These are phyloP conservation scores for Apteryx owenii DNA, from an alignment of 2,113 vertebrate species.

Conservation along the genomic window DNA sequence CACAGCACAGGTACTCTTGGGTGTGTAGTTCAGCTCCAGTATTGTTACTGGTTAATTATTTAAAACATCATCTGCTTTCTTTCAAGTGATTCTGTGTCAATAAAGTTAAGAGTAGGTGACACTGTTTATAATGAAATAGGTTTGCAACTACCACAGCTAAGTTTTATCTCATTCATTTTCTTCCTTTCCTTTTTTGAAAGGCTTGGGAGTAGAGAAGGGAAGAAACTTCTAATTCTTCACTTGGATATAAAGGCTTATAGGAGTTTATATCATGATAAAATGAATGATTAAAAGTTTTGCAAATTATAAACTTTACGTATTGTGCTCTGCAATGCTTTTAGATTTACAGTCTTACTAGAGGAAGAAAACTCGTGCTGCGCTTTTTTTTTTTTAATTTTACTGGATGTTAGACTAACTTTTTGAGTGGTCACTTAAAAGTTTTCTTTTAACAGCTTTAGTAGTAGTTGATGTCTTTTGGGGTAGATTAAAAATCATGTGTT, in stretches of 20 bases:
- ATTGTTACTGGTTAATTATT: not conserved
- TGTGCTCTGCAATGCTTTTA: not conserved
- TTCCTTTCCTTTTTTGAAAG: not conserved
- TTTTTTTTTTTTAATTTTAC: not conserved
- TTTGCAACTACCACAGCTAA: too few species aligned
- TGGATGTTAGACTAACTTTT: not conserved
- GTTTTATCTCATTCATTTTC: not conserved
- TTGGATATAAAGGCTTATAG: not conserved
- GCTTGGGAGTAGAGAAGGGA: not conserved
- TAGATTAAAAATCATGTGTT: not conserved
- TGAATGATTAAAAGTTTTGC: not conserved
- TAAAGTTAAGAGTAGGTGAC: not conserved
- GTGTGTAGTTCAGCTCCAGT: not conserved
- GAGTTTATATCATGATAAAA: not conserved
- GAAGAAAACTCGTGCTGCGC: not conserved
- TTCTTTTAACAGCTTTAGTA: not conserved
- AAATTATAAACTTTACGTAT: not conserved
- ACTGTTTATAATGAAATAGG: not conserved
- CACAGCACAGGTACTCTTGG: not conserved
- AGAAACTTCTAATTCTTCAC: not conserved
- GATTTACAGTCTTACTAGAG: not conserved
- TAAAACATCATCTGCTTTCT: not conserved
- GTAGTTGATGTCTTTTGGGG: not conserved
- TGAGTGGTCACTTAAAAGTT: not conserved
- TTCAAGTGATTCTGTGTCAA: not conserved